Base-by-base conservation (phyloP, 2,888 invertebrate genomes). In the Nymphalis urticae region DNA sequence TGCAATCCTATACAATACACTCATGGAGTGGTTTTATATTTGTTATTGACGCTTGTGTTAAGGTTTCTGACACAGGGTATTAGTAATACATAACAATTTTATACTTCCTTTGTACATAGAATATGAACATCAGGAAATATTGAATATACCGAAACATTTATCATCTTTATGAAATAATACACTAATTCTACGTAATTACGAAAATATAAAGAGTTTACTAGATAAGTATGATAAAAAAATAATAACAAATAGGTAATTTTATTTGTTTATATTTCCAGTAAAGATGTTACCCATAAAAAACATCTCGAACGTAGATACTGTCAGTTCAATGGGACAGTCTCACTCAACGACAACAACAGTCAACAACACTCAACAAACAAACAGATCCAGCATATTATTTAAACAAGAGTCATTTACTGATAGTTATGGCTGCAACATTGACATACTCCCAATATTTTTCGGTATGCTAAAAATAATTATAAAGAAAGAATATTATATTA, bases 401-500 rank as follows among this genome's bases (percentile, higher is more conserved):
- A 58, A 5, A 19, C 58, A 61, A 27, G 17, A 62, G 56, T 60
- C 64, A 47, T 66, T 71, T 54, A n/a, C 62, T 0, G 79, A 84
- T n/a, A 75, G 83, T 54, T 83, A 81, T 71, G 85, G 86, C 72
- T 90, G 91, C 73, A 90, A 90, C 70, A 70, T 92, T 21, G 91
- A 92, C 74, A 86, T 92, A 59, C 75, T 89, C 27, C 75, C 82
- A 2, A 66, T 86, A 53, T 84, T 87, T 71, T 77, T 82, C 61
- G 83, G 87, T 86, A 71, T 74, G 73, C 19, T 17, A 6, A 47
- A 48, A 16, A 6, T 50, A 50, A 19, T 50, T 17, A 2, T 19
- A n/a, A 17, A 50, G 36, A 50, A 19, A 50, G 19, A 4, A 50
- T 2, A n/a, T 50, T 50, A 27, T 3, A 27, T 27, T 27, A 27